Base-by-base conservation (phyloP, 2,797 vertebrate species). In the Microcaecilia unicolor region DNA sequence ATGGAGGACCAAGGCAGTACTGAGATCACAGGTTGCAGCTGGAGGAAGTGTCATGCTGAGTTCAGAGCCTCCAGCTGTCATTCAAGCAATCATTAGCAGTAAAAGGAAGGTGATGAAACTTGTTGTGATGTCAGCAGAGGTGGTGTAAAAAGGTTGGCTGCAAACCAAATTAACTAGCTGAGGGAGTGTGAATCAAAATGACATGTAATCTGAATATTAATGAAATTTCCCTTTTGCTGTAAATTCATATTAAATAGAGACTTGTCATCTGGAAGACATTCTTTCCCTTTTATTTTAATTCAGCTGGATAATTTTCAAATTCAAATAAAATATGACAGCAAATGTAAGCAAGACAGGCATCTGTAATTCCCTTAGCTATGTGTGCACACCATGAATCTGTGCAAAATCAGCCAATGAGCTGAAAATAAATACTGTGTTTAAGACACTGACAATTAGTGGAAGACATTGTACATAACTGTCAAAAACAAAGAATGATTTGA, bases 191-290 rank as follows among this genome's bases (percentile, higher is more conserved):
- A 85, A 79, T 84, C 68, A 67, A 73, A 74, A 74, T 75, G 70
- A 81, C 78, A 74, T 68, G 66, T 58, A 78, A 76, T 76, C 77
- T 74, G 76, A 75, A 76, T 80, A 70, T 57, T 83, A 77, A 82
- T 75, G 75, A 70, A 76, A 45, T 47, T 63, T 67, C 70, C 70
- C 51, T 62, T 38, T 26, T 51, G 46, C 64, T 71, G 46, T 56
- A 51, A 58, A 54, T 41, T 58, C n/a, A n/a, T n/a, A n/a, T n/a
- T n/a, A n/a, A n/a, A n/a, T n/a, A n/a, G n/a, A n/a, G n/a, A 72
- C 28, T 63, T 69, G 69, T 72, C 75, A 58, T 77, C 65, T 62
- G 72, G 53, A 70, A 71, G 57, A 57, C 44, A 48, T 65, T 53
- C 55, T 59, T 51, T 51, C 18, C 32, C 17, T 26, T 31, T 37